Evolutionary conservation across 2,888 invertebrate species (phyloP).

Genomic region (Seira ritae): DNA sequence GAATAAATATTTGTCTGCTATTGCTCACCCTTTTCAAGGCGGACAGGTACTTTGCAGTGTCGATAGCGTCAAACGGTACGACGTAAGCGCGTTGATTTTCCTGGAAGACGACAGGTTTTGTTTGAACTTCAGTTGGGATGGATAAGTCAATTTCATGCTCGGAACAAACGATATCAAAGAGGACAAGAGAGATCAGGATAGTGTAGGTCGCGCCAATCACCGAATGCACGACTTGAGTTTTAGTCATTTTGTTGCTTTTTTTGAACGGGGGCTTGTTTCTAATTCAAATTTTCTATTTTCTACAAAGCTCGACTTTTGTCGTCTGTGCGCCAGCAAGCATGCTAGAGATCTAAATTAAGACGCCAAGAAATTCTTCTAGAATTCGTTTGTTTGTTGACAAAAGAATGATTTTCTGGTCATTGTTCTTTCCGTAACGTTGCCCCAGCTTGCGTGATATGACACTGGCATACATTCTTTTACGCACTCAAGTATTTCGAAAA

Average conservation of each 20-base stretch:
- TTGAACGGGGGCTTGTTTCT: no score
- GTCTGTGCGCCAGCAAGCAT: no score
- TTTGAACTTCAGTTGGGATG: neutral
- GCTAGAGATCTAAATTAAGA: no score
- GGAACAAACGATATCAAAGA: neutral
- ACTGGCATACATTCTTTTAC: no score
- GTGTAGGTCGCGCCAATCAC: neutral
- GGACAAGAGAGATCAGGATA: neutral
- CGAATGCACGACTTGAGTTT: no score
- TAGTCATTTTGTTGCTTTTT: no score
- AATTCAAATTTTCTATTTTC: no score
- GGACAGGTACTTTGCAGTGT: neutral
- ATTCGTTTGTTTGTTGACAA: no score
- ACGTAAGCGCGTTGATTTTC: neutral
- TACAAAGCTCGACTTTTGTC: no score
- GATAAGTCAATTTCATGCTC: neutral
- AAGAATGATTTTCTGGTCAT: neutral
- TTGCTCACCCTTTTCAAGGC: neutral
- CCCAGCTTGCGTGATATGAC: neutral
- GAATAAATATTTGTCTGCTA: neutral
- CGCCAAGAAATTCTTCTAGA: no score
- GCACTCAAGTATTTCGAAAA: no score
- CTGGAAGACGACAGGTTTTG: neutral
- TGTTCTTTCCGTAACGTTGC: neutral
- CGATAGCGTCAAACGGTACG: neutral